Conservation (phyloP, 2,113 vertebrate genomes). For the Pholis gunnellus region DNA sequence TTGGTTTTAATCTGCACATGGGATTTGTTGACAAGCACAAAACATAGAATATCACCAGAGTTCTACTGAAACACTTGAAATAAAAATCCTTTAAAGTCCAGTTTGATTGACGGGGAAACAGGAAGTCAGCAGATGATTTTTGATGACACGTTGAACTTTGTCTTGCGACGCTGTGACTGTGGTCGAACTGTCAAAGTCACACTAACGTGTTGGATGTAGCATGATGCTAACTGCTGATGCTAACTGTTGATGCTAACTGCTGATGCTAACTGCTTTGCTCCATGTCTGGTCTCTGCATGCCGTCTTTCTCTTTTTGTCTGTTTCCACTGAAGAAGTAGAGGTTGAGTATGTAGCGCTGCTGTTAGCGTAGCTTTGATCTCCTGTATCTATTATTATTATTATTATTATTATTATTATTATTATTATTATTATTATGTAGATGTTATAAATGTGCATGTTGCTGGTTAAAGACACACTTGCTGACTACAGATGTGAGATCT, state of each 20-base stretch:
- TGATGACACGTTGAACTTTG: conserved; percentile 25
- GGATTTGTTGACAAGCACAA: conserved; percentile 28
- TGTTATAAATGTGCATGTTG: conserved; percentile 31
- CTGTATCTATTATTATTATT: background rate
- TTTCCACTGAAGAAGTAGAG: background rate
- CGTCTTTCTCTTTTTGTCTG: background rate
- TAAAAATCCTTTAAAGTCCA: background rate
- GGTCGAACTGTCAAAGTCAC: conserved; percentile 41
- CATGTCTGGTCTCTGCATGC: conserved; percentile 60
- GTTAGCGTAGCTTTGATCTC: background rate
- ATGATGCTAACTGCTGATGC: conserved; percentile 51
- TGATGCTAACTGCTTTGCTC: conserved; percentile 21
- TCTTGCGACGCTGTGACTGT: conserved; percentile 65
- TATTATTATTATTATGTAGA: background rate
- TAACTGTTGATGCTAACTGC: conserved; percentile 49
- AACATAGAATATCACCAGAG: conserved; percentile 32
- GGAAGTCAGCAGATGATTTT: conserved; percentile 32
- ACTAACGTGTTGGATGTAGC: conserved; percentile 60
- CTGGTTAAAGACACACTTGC: background rate
- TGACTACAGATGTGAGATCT: background rate
- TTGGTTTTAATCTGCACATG: background rate
- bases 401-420: too few species aligned
- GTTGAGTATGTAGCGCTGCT: background rate
- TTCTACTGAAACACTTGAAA: background rate
- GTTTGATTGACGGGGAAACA: background rate